Base-by-base conservation (phyloP, 2,113 vertebrate genomes). In the Tachysurus vachellii region DNA sequence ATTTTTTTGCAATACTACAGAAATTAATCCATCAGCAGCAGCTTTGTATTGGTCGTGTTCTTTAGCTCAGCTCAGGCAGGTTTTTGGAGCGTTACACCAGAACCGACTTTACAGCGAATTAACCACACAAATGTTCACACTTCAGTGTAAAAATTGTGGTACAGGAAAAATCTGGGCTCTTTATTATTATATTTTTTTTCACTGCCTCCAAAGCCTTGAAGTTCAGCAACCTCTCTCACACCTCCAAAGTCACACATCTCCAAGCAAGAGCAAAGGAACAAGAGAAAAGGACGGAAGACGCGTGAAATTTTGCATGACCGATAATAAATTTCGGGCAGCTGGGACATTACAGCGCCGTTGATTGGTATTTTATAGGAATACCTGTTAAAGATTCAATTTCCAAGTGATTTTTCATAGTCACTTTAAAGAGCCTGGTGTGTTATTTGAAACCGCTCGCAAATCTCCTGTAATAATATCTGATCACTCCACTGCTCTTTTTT, bases 271-370 rank as follows among this genome's bases (percentile, higher is more conserved):
- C 53, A 68, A 53, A 19, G 10, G 83, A 80, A 84, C 17, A 4
- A 79, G 61, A 71, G 50, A 70, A 50, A 62, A 61, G 64, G 23
- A 70, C 31, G 71, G 85, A 68, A 89, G 89, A 90, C 62, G 85
- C 77, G 82, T 89, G 85, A 89, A 87, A 88, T 88, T 91, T 83
- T 88, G 88, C 83, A 90, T 87, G 88, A 76, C 87, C 80, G 90
- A 90, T 87, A 91, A 88, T 87, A 87, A 89, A 84, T 87, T 85
- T 64, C 31, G 84, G 89, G 88, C 90, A 89, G 90, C 89, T 91
- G 89, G 61, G 88, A 71, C 84, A 85, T 82, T n/a, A 75, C 81
- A 80, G 84, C 59, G 23, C 80, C 53, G 80, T 57, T 64, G 85
- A 85, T 87, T 84, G 87, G 88, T 87, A 88, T 90, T 90, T 89